These are phyloP conservation scores for Rallus crepitans DNA, from an alignment of 2,797 vertebrate genomes.

Conservation along the genomic window DNA sequence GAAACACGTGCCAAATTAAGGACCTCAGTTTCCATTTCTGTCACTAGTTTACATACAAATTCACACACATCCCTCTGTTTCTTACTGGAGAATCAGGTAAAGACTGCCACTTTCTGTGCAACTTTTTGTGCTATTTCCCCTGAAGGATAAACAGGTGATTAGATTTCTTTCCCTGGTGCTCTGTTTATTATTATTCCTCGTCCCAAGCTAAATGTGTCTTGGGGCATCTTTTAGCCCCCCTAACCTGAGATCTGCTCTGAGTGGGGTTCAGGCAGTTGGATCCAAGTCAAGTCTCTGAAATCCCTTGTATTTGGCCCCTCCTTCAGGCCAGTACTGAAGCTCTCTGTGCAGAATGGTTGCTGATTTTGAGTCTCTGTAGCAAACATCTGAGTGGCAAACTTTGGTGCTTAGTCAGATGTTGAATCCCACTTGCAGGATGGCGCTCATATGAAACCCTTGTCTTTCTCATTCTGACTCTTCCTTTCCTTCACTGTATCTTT, in stretches of 20 bases:
- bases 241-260: not conserved
- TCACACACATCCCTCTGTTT: not conserved
- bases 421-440: not conserved
- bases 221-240: not conserved
- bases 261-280: not conserved
- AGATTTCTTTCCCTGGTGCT: not conserved
- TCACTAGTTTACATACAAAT: not conserved
- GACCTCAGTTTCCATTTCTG: not conserved
- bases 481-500: not conserved
- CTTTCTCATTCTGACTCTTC: not conserved
- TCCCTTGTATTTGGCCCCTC: not conserved
- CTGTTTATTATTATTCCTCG: not conserved
- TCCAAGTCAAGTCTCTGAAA: accelerated
- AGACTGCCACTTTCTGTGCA: not conserved
- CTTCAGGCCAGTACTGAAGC: not conserved
- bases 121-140: not conserved
- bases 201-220: not conserved
- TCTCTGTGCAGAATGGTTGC: not conserved
- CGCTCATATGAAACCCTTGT: not conserved
- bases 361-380: not conserved
- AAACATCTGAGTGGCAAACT: not conserved
- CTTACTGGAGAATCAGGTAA: not conserved
- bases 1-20: not conserved
- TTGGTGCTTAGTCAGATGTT: accelerated
- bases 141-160: not conserved